phyloP scores from a whole-genome alignment of 2,113 vertebrate species.

The Orycteropus afer region DNA sequence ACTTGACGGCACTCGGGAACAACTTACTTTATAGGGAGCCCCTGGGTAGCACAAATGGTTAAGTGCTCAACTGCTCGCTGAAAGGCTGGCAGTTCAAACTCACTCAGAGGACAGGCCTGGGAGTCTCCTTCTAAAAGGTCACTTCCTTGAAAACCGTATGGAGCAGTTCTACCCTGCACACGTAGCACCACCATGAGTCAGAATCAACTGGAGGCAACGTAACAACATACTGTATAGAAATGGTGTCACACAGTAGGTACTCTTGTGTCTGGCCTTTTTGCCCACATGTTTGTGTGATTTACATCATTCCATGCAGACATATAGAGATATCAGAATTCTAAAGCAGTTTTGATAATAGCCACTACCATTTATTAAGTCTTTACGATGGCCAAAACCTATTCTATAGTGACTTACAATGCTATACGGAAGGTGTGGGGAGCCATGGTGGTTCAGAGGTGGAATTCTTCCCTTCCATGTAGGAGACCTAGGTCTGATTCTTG shows the following conservation, averaged over 20 bases:
- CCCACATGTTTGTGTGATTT: not conserved
- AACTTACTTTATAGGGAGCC: not conserved
- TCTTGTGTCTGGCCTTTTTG: not conserved
- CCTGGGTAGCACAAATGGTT: no score
- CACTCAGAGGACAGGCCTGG: not conserved
- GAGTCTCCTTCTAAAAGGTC: not conserved
- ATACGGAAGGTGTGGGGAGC: not conserved
- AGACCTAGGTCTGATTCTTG: no score
- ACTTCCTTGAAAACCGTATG: not conserved
- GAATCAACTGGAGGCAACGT: not conserved
- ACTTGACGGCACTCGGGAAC: not conserved
- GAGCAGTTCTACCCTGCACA: not conserved
- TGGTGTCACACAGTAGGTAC: accelerated
- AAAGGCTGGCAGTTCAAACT: not conserved
- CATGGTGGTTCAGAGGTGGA: no score
- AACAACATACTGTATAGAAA: not conserved
- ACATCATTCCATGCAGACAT: accelerated
- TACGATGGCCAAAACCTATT: not conserved
- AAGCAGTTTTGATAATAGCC: not conserved
- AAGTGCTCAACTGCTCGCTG: no score
- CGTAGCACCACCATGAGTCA: not conserved
- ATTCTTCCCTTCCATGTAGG: no score
- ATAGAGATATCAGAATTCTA: not conserved
- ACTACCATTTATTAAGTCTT: no score
- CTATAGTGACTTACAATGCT: not conserved